Percentiles rank a stretch among this genome's conserved stretches.
These are phyloP conservation scores for Diorhabda carinulata DNA, from an alignment of 1,140 invertebrate species.

Conservation along the genomic window DNA sequence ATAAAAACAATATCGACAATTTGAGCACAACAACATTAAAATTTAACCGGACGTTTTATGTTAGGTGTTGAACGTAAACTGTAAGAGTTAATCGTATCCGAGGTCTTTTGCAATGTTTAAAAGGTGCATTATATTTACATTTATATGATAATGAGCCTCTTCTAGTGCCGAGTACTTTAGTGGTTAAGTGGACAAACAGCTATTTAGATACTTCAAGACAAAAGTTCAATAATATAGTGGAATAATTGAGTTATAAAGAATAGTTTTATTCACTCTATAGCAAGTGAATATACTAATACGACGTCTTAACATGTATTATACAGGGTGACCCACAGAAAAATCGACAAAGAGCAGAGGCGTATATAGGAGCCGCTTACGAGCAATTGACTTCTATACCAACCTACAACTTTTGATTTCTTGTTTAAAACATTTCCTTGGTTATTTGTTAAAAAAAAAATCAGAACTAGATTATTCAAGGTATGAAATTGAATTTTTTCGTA, in stretches of 20 bases:
- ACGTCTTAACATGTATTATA: no score
- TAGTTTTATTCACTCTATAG: neutral
- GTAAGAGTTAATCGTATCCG: conserved; percentile 23
- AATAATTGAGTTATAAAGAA: conserved; percentile 28
- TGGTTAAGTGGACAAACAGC: conserved; percentile 31
- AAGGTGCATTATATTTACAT: conserved; percentile 30
- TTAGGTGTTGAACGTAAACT: conserved; percentile 23
- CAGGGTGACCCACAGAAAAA: no score
- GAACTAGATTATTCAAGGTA: no score
- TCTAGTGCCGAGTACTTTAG: conserved; percentile 19
- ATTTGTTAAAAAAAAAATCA: no score
- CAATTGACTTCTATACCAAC: no score
- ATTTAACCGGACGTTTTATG: conserved; percentile 19
- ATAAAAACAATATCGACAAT: no score
- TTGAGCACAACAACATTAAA: neutral
- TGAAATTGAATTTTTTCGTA: no score
- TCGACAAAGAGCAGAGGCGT: no score
- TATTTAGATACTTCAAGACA: conserved; percentile 19
- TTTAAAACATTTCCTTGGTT: no score
- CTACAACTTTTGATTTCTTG: no score
- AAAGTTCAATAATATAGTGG: conserved; percentile 25
- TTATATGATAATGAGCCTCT: conserved; percentile 30
- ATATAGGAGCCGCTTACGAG: no score
- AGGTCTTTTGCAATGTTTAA: conserved; percentile 27
- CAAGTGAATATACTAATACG: no score